Evolutionary conservation across 2,113 vertebrate genomes (phyloP).

Genomic region (Sebastes fasciatus): DNA sequence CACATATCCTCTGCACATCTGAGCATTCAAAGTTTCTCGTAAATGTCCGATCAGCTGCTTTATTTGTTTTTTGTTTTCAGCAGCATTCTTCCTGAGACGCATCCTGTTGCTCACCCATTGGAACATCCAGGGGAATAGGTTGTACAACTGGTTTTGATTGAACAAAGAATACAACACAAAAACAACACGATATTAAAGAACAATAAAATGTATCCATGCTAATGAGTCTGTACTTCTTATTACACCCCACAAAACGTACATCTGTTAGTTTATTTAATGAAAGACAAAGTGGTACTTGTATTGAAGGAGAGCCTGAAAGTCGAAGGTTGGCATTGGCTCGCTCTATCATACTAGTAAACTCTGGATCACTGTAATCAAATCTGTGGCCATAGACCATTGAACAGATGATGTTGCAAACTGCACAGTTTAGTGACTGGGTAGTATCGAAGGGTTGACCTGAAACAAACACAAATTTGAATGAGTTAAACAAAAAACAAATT

Average conservation of each 20-base stretch:
- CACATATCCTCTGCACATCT: constrained; percentile 11
- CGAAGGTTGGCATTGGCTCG: neutral
- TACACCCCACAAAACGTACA: neutral
- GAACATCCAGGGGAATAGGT: neutral
- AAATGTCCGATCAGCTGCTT: neutral
- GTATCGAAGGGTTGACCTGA: neutral
- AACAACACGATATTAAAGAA: neutral
- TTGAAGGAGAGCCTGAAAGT: neutral
- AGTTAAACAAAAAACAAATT: neutral
- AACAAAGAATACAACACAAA: neutral
- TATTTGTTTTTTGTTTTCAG: neutral
- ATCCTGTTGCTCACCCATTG: neutral
- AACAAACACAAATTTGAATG: neutral
- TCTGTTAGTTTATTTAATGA: neutral
- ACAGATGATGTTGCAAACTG: neutral
- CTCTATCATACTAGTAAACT: neutral
- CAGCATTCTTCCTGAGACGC: neutral
- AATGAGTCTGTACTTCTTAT: neutral
- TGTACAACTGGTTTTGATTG: neutral
- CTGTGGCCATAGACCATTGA: constrained; percentile 4
- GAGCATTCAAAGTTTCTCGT: neutral
- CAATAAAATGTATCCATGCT: neutral
- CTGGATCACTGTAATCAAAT: constrained; percentile 3
- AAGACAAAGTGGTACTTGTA: neutral
- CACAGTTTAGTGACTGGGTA: neutral